A percentile compares a stretch with the other conserved stretches of the same genome.
These are phyloP conservation scores for Ophion costatus DNA, from an alignment of 2,888 invertebrate species.

Conservation along the genomic window DNA sequence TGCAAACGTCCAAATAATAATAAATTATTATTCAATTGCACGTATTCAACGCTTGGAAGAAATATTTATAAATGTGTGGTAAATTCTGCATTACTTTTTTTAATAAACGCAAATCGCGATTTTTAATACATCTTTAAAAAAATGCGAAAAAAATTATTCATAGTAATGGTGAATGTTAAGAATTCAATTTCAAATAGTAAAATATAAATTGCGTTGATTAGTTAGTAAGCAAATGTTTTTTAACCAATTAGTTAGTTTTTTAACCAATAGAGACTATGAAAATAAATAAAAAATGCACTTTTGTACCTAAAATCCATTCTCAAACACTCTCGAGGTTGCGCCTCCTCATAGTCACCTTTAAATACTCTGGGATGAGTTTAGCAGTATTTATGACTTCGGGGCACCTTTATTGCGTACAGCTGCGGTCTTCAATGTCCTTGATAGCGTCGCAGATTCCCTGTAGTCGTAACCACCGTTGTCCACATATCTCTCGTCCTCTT, in stretches of 20 bases:
- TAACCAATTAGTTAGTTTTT: too few relatives aligned
- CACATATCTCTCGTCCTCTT: slow-evolving; percentile 53
- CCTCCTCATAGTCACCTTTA: too few relatives aligned
- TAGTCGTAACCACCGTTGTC: slow-evolving; percentile 52
- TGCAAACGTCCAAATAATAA: too few relatives aligned
- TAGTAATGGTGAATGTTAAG: too few relatives aligned
- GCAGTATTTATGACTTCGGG: background rate
- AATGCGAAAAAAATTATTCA: background rate
- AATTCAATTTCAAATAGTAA: too few relatives aligned
- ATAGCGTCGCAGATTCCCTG: slow-evolving; percentile 44
- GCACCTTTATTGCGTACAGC: slow-evolving; percentile 57
- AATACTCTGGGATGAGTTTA: background rate
- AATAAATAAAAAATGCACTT: too few relatives aligned
- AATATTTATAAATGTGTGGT: background rate
- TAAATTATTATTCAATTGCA: too few relatives aligned
- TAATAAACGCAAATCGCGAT: background rate
- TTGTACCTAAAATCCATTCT: too few relatives aligned
- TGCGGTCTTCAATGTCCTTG: slow-evolving; percentile 3
- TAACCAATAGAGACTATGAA: too few relatives aligned
- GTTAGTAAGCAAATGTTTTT: too few relatives aligned
- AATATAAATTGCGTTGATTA: too few relatives aligned
- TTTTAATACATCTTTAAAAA: background rate
- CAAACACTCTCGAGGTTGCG: too few relatives aligned
- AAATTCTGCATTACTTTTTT: background rate
- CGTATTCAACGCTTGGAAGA: background rate